Base-by-base conservation (phyloP, 2,797 vertebrate genomes). In the Pipistrellus pipistrellus region DNA sequence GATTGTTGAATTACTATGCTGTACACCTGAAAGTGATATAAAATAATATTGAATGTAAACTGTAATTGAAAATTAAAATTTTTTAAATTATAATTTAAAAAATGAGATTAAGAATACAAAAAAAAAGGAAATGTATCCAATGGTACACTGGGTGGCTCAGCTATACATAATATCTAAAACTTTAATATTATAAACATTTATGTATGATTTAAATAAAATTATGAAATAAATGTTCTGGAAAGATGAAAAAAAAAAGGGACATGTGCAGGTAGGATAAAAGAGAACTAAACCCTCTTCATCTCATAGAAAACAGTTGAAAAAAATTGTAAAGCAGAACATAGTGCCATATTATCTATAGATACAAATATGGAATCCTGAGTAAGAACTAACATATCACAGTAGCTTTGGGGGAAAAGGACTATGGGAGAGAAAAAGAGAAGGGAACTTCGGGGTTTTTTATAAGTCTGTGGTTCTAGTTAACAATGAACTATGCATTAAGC, bases 161-260 rank as follows among this genome's bases (percentile, higher is more conserved):
- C 23, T 35, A 20, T 38, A 41, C 23, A 6, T 25, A 64, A 46
- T 20, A 85, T 73, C 72, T 77, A 44, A 46, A 57, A 81, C 18
- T 41, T 35, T 69, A 57, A 46, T 27, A 80, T 57, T 3, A 53
- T 11, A 71, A 84, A 25, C 51, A 81, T 68, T 92, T 64, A 77
- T 57, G 62, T 68, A 69, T 7, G 4, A 86, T 66, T 84, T 84
- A 93, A 93, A 73, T 68, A 62, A 92, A 64, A 82, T 2, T 11
- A 3, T 68, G 18, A 87, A 23, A 18, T 27, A 62, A 85, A 76
- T 4, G 30, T 11, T 69, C 18, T 17, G 0, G 35, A 81, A 53
- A n/a, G 21, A 68, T 32, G 17, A 55, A 88, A 53, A 69, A 55
- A 88, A 51, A 69, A 84, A 59, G 48, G 35, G 14, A n/a, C 4